Evolutionary conservation across 2,797 vertebrate genomes (phyloP), one percentile per base, ranked within the genome.

Genomic region (Chromobotia macracanthus): DNA sequence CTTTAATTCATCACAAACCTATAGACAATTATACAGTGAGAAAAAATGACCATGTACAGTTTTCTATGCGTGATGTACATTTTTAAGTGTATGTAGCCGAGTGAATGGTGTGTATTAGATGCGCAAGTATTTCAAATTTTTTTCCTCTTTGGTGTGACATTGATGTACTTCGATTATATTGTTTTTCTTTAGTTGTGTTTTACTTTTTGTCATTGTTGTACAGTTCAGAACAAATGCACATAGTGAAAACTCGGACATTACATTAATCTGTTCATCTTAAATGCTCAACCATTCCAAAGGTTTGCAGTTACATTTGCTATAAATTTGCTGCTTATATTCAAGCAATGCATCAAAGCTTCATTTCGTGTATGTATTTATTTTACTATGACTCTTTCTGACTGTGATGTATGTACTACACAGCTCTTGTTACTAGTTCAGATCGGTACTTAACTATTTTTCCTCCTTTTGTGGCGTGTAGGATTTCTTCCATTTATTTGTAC

Each of bases 261-360:
- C 81, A 88, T 64, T 80, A 87, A 89, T 88, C 86, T 75, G 61
- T 82, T 91, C 89, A 87, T 79, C 85, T 89, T 58, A 75, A 83
- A 90, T 80, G 85, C 89, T 90, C 92, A 84, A 90, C 88, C 91
- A 94, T 95, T 95, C 93, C 94, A 94, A 91, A 93, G 91, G 92
- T 92, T 90, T 93, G 85, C 79, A 86, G 90, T 86, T 91, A 84
- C 87, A 87, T 90, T 92, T 90, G 89, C 90, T 92, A 87, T 91
- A 88, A 89, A 88, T 90, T 86, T 89, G 89, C 88, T 90, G 90
- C 92, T 92, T 93, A 82, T 87, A 90, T 88, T 83, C 83, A 91
- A 89, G 87, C 81, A 76, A 87, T 92, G 89, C 88, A 85, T 85
- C 89, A 85, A 66, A 73, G 84, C 81, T 81, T 91, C 31, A 69